Evolutionary conservation across 2,797 vertebrate species (phyloP).

Genomic region (Chaetodon trifasciatus): DNA sequence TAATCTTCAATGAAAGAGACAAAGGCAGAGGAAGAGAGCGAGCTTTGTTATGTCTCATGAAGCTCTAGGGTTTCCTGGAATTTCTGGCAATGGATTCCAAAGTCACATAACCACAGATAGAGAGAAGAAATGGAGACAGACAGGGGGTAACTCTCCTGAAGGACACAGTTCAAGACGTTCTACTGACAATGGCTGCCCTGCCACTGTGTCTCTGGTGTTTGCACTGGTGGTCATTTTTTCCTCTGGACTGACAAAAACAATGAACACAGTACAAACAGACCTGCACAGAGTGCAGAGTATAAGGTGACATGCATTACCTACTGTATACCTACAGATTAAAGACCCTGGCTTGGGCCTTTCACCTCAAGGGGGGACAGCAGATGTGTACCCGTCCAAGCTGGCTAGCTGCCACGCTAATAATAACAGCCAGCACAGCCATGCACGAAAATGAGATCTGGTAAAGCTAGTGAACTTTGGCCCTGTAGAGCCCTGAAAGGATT

Average conservation of each 20-base stretch:
- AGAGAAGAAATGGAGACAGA: slow-evolving; percentile 55
- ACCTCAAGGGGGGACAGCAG: slow-evolving; percentile 41
- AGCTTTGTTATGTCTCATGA: slow-evolving; percentile 81
- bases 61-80: slow-evolving; percentile 82
- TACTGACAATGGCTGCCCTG: slow-evolving; percentile 31
- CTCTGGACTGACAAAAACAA: slow-evolving; percentile 35
- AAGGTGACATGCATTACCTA: slow-evolving; percentile 30
- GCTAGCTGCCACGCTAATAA: slow-evolving; percentile 76
- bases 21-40: slow-evolving; percentile 66
- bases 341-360: slow-evolving; percentile 39
- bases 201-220: slow-evolving; percentile 25
- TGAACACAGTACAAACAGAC: slow-evolving; percentile 29
- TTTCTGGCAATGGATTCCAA: slow-evolving; percentile 73
- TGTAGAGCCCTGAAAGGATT: slow-evolving; percentile 62
- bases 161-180: slow-evolving; percentile 40
- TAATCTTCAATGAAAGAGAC: slow-evolving; percentile 63
- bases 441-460: slow-evolving; percentile 74
- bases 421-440: slow-evolving; percentile 77
- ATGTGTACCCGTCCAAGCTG: slow-evolving; percentile 54
- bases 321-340: slow-evolving; percentile 50
- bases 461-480: slow-evolving; percentile 61
- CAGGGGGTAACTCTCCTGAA: slow-evolving; percentile 53
- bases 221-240: slow-evolving; percentile 25
- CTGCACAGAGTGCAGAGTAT: background rate
- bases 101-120: slow-evolving; percentile 72